These are phyloP conservation scores for Paradisaea rubra DNA, from an alignment of 2,113 vertebrate genomes.

Conservation along the genomic window DNA sequence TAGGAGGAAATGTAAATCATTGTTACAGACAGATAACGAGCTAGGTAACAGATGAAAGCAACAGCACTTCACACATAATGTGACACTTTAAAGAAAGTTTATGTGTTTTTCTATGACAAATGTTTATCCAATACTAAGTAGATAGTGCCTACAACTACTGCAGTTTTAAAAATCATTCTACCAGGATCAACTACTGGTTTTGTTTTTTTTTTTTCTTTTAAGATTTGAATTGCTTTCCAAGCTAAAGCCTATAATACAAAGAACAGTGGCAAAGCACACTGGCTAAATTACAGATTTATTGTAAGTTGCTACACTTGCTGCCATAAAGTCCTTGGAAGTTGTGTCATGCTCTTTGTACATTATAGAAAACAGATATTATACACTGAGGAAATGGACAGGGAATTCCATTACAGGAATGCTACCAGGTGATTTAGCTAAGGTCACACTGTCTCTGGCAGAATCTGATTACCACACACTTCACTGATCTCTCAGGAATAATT, in stretches of 20 bases:
- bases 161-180: background rate
- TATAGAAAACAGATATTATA: background rate
- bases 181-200: background rate
- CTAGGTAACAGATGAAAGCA: background rate
- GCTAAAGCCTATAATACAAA: background rate
- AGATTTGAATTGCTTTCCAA: background rate
- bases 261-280: background rate
- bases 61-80: background rate
- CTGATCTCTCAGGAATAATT: background rate
- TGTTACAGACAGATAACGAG: background rate
- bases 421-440: background rate
- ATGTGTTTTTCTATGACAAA: background rate
- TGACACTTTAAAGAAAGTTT: background rate
- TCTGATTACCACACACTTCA: background rate
- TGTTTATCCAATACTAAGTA: background rate
- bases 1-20: background rate
- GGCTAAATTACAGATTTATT: background rate
- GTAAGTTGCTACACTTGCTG: background rate
- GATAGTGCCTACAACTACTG: background rate
- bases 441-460: background rate
- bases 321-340: background rate
- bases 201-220: background rate
- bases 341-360: background rate
- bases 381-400: background rate
- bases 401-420: background rate